Evolutionary conservation across 2,797 vertebrate genomes (phyloP), one percentile per base, ranked within the genome.

Genomic region (Danio jaintianensis): DNA sequence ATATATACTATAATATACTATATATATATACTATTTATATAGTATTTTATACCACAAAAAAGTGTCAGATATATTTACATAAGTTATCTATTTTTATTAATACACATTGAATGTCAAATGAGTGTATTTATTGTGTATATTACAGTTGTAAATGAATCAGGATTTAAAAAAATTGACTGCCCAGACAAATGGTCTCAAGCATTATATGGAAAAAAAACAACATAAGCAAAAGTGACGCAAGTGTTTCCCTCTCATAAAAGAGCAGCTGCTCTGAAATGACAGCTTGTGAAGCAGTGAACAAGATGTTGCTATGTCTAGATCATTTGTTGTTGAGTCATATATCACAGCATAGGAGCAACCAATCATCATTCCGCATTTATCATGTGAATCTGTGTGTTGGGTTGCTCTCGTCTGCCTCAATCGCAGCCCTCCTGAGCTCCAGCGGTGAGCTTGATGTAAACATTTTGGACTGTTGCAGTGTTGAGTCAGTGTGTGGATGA

Each of bases 381-480:
- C 69, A 16, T 58, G 16, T 29, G 45, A 40, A 22, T 67, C 9
- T 42, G 29, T 53, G 10, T 75, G 40, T 70, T 56, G 56, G 43
- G 47, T n/a, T 56, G 4, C 52, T 36, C 4, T 48, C 15, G 1
- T 42, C 38, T 2, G n/a, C 38, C 75, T 75, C 50, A 18, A 50
- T 50, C 12, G 52, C 38, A 6, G 29, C 29, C 58, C 18, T 40
- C 36, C 22, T 18, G 53, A 71, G 71, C 61, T 63, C 9, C 29
- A 81, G 69, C 48, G 40, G 42, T 74, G 75, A 62, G 87, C 84
- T 85, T 83, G 88, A 89, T 88, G 83, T 55, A 75, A 78, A 59
- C 53, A 71, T 76, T 80, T 81, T 53, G 70, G 43, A 58, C 20
- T 79, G 43, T 82, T 69, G 64, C 52, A 36, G 58, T 67, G 58